A percentile compares a stretch with the other conserved stretches of the same genome.
These are phyloP conservation scores for Battus philenor DNA, from an alignment of 1,140 invertebrate species.

Conservation along the genomic window DNA sequence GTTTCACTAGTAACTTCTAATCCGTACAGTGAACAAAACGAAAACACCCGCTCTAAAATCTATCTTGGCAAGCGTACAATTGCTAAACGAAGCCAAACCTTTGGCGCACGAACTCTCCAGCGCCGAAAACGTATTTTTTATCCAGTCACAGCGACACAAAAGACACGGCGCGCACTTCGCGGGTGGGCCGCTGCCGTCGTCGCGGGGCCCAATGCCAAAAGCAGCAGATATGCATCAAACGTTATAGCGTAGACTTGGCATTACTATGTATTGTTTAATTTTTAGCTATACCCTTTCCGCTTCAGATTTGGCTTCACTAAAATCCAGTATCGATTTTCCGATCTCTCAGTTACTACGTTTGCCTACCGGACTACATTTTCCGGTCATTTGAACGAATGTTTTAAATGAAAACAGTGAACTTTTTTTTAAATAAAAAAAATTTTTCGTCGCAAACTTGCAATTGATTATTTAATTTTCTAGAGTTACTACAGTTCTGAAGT, in stretches of 20 bases:
- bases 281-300: slow-evolving; percentile 36
- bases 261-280: slow-evolving; percentile 49
- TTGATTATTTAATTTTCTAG: no score
- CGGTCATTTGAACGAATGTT: no score
- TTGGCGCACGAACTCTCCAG: slow-evolving; percentile 2
- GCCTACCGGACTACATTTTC: no score
- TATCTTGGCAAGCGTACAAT: slow-evolving; percentile 6
- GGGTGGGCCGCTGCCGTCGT: slow-evolving; percentile 12
- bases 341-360: no score
- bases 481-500: slow-evolving; percentile 10
- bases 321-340: slow-evolving; percentile 22
- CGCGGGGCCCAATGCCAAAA: slow-evolving; percentile 31
- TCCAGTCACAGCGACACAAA: not conserved
- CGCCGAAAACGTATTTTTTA: not conserved
- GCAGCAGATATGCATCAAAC: slow-evolving; percentile 44
- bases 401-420: no score
- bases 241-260: slow-evolving; percentile 41
- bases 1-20: no score
- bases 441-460: no score
- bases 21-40: not conserved
- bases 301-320: slow-evolving; percentile 25
- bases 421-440: no score
- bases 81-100: slow-evolving; percentile 10
- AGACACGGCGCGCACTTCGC: not conserved
- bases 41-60: slow-evolving; percentile 3